Conservation (phyloP, 2,113 vertebrate species). For the Esox niger region DNA sequence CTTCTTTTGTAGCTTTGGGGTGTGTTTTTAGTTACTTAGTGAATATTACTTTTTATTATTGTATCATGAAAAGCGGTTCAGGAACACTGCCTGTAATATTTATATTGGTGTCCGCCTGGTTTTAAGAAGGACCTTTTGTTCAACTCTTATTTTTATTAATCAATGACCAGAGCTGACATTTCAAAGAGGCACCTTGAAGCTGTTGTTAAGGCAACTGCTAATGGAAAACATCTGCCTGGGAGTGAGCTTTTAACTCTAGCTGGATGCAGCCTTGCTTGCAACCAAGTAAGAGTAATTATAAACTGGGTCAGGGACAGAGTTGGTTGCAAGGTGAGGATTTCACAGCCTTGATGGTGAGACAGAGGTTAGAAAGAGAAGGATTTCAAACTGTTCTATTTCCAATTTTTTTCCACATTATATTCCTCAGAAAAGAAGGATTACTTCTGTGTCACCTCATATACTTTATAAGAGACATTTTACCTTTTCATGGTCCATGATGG, state of each 20-base stretch:
- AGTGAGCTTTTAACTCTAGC: background rate
- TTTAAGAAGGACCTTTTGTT: constrained; percentile 33
- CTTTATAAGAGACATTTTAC: constrained; percentile 16
- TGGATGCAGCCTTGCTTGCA: background rate
- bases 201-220: background rate
- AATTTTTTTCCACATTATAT: background rate
- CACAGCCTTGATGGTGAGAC: constrained; percentile 5
- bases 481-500: background rate
- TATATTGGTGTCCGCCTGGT: constrained; percentile 8
- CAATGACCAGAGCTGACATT: constrained; percentile 41
- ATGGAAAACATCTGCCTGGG: constrained; percentile 21
- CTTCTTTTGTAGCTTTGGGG: constrained; percentile 28
- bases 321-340: background rate
- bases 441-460: constrained; percentile 1
- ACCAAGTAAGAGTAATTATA: constrained; percentile 4
- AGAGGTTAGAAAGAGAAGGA: constrained; percentile 2
- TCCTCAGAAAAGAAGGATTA: constrained; percentile 4
- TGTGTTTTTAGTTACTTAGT: constrained; percentile 14
- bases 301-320: background rate
- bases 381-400: background rate
- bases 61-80: background rate
- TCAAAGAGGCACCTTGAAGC: constrained; percentile 37
- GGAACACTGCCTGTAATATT: constrained; percentile 9
- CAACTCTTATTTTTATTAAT: constrained; percentile 22
- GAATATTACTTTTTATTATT: background rate